Percentiles rank a stretch among this genome's conserved stretches.
Conservation (phyloP, 2,888 invertebrate genomes). For the Branchipolynoe longqiensis region DNA sequence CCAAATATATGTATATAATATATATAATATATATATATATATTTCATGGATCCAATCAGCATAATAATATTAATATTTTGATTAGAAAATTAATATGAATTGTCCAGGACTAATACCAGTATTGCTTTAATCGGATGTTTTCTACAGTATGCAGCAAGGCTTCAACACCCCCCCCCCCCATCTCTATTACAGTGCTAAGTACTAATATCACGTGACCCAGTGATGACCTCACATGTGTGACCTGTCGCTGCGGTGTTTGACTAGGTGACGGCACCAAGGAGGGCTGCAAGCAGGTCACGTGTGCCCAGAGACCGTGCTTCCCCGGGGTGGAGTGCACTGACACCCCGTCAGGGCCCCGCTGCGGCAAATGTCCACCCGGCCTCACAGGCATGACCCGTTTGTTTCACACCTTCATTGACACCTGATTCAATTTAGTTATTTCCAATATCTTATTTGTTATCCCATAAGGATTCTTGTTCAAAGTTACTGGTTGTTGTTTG, state of each 20-base stretch:
- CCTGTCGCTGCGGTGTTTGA: slow-evolving; percentile 90
- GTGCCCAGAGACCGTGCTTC: slow-evolving; percentile 61
- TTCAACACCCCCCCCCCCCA: not conserved
- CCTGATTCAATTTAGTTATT: not conserved
- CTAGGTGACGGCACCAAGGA: slow-evolving; percentile 86
- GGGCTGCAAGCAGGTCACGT: slow-evolving; percentile 60
- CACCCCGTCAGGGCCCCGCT: slow-evolving; percentile 84
- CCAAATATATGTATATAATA: no score
- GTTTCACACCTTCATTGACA: not conserved
- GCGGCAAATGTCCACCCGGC: slow-evolving; percentile 88
- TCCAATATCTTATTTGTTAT: no score
- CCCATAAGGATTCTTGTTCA: no score
- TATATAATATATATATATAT: no score
- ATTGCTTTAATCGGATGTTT: no score
- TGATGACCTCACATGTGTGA: slow-evolving; percentile 85
- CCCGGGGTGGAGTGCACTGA: slow-evolving; percentile 86
- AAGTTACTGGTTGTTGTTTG: no score
- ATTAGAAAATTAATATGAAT: no score
- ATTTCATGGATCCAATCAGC: no score
- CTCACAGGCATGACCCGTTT: slow-evolving; percentile 83
- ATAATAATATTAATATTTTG: no score
- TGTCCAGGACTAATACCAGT: no score
- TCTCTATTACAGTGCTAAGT: slow-evolving; percentile 15
- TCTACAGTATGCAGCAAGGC: not conserved
- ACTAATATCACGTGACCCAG: slow-evolving; percentile 60